A percentile compares a stretch with the other conserved stretches of the same genome.
These are phyloP conservation scores for Drosophila repleta DNA, from an alignment of 1,140 invertebrate genomes.

Conservation along the genomic window DNA sequence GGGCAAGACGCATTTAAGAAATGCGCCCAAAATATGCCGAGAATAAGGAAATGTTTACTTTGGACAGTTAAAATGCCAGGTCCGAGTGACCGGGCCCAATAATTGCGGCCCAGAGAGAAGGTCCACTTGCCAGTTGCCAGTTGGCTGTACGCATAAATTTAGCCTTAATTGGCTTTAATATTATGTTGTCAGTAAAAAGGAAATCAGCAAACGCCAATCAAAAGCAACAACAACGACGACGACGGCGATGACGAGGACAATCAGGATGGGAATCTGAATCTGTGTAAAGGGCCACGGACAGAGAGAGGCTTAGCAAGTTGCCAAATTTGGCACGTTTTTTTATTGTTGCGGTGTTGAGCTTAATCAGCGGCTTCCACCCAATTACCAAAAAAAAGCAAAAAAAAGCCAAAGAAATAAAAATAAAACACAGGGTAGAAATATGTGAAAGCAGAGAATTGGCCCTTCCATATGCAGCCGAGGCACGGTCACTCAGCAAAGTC, in stretches of 20 bases:
- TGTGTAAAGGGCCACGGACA: slow-evolving; percentile 18
- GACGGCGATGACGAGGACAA: slow-evolving; percentile 32
- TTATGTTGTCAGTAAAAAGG: slow-evolving; percentile 74
- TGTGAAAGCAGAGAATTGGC: slow-evolving; percentile 76
- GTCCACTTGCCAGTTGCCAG: slow-evolving; percentile 43
- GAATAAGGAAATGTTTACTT: slow-evolving; percentile 80
- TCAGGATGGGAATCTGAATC: slow-evolving; percentile 54
- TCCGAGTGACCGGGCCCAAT: slow-evolving; percentile 22
- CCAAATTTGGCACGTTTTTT: slow-evolving; percentile 78
- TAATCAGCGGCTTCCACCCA: slow-evolving; percentile 73
- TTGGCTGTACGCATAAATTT: slow-evolving; percentile 75
- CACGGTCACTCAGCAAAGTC: slow-evolving; percentile 1
- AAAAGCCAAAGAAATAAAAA: slow-evolving; percentile 16
- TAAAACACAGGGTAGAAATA: slow-evolving; percentile 44
- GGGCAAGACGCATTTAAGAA: slow-evolving; percentile 60
- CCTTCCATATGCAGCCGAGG: slow-evolving; percentile 61
- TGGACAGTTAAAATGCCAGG: slow-evolving; percentile 69
- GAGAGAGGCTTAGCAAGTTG: slow-evolving; percentile 23
- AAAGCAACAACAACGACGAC: slow-evolving; percentile 45
- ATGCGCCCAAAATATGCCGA: slow-evolving; percentile 72
- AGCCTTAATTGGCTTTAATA: slow-evolving; percentile 81
- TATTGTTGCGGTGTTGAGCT: slow-evolving; percentile 72
- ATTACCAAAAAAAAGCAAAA: slow-evolving; percentile 60
- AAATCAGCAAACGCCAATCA: slow-evolving; percentile 79
- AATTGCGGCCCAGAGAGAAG: slow-evolving; percentile 2